These are phyloP conservation scores for Luffia ferchaultella DNA, from an alignment of 2,888 invertebrate genomes.

Conservation along the genomic window DNA sequence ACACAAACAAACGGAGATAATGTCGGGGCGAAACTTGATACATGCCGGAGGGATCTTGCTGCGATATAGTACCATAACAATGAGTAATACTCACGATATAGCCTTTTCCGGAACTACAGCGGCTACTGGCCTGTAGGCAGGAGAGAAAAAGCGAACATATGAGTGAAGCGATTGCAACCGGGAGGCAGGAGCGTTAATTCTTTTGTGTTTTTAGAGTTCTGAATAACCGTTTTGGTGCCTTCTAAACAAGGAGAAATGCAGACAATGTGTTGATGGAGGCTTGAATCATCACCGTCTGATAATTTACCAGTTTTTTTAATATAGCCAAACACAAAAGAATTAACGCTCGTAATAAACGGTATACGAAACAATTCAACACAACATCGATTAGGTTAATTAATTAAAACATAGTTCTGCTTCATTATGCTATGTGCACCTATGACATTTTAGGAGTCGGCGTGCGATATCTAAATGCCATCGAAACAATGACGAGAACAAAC, in stretches of 20 bases:
- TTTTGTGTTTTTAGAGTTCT: constrained; percentile 34
- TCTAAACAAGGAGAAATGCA: too few species aligned
- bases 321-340: neutral
- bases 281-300: too few species aligned
- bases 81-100: constrained; percentile 86
- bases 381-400: neutral
- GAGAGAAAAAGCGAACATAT: constrained; percentile 65
- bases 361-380: neutral
- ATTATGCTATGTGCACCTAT: neutral
- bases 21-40: constrained; percentile 23
- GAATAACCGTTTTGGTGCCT: neutral
- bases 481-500: neutral
- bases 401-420: neutral
- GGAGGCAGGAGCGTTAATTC: constrained; percentile 29
- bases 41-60: constrained; percentile 25
- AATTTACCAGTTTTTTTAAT: too few species aligned
- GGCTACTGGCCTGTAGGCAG: constrained; percentile 84
- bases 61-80: constrained; percentile 43
- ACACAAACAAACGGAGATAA: constrained; percentile 19
- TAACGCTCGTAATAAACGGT: neutral
- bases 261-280: too few species aligned
- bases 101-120: constrained; percentile 93
- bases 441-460: neutral
- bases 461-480: neutral
- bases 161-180: constrained; percentile 51